These are phyloP conservation scores for Pseudomyrmex sp. DNA, from an alignment of 1,140 invertebrate genomes.

Conservation along the genomic window DNA sequence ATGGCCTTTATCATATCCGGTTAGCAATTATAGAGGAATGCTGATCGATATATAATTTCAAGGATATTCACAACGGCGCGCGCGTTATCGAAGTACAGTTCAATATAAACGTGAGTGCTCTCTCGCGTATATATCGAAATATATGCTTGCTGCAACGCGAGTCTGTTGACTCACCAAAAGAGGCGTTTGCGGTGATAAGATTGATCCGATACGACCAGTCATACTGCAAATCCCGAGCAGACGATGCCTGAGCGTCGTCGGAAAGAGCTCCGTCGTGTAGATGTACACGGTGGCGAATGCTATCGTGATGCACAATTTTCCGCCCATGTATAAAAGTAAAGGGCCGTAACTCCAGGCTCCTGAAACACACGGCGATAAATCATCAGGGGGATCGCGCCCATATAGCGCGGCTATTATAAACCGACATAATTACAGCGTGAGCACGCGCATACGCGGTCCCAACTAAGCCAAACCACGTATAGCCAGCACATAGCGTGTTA, in stretches of 20 bases:
- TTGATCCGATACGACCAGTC: slow-evolving; percentile 89
- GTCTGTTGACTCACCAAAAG: slow-evolving; percentile 85
- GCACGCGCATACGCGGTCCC: not conserved
- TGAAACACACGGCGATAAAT: slow-evolving; percentile 59
- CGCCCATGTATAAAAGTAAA: slow-evolving; percentile 88
- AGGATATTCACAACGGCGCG: not conserved
- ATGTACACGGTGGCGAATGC: slow-evolving; percentile 90
- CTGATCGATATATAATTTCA: not conserved
- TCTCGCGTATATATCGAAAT: not conserved
- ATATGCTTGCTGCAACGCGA: not conserved
- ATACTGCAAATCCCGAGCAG: slow-evolving; percentile 90
- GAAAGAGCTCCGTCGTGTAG: slow-evolving; percentile 91
- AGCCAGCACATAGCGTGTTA: not conserved
- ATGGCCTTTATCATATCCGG: too few species aligned
- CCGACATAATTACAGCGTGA: slow-evolving; percentile 28
- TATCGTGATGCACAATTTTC: slow-evolving; percentile 90
- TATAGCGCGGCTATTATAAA: slow-evolving; percentile 16
- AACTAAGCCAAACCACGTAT: slow-evolving; percentile 23
- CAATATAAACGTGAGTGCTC: not conserved
- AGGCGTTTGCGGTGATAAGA: slow-evolving; percentile 89
- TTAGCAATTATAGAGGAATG: not conserved
- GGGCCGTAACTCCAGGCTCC: slow-evolving; percentile 78
- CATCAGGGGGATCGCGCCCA: not conserved
- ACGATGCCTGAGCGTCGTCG: slow-evolving; percentile 88
- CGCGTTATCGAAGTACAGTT: not conserved